A percentile compares a stretch with the other conserved stretches of the same genome.
phyloP scores from a whole-genome alignment of 2,113 vertebrate species.

The Pelobates fuscus region DNA sequence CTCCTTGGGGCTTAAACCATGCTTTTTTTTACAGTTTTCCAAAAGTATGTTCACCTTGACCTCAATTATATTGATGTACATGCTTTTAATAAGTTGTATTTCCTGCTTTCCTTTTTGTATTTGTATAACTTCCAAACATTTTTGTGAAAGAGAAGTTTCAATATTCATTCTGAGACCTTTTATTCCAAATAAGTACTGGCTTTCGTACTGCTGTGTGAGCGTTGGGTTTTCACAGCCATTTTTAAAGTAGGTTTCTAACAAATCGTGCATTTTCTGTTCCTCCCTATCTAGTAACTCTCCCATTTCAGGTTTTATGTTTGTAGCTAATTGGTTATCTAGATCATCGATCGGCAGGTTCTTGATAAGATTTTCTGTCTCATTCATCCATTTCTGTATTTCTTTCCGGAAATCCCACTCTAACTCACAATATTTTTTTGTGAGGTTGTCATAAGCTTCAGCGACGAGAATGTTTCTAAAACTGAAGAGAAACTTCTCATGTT shows the following conservation, averaged over 20 bases:
- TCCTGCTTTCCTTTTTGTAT: slow-evolving; percentile 15
- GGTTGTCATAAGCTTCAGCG: slow-evolving; percentile 46
- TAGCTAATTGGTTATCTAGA: slow-evolving; percentile 8
- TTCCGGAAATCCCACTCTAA: slow-evolving; percentile 58
- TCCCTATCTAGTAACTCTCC: slow-evolving; percentile 53
- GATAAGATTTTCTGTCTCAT: slow-evolving; percentile 54
- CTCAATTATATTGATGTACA: slow-evolving; percentile 49
- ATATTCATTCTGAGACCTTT: slow-evolving; percentile 52
- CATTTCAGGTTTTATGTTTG: slow-evolving; percentile 56
- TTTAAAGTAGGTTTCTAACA: slow-evolving; percentile 53
- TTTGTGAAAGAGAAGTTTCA: slow-evolving; percentile 42
- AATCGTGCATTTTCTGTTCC: slow-evolving; percentile 5
- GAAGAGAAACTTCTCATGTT: slow-evolving; percentile 37
- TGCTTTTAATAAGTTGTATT: background rate
- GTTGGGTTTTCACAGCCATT: slow-evolving; percentile 53
- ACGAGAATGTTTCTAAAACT: slow-evolving; percentile 46
- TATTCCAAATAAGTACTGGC: slow-evolving; percentile 57
- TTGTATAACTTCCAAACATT: slow-evolving; percentile 54
- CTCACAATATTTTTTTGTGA: slow-evolving; percentile 48
- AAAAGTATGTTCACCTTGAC: slow-evolving; percentile 57
- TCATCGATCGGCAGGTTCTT: slow-evolving; percentile 18
- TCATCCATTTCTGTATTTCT: slow-evolving; percentile 62
- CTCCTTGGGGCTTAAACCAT: slow-evolving; percentile 52
- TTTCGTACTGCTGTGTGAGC: slow-evolving; percentile 59
- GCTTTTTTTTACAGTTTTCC: slow-evolving; percentile 57